phyloP scores from a whole-genome alignment of 2,888 invertebrate genomes.

The Drosophila mimica region DNA sequence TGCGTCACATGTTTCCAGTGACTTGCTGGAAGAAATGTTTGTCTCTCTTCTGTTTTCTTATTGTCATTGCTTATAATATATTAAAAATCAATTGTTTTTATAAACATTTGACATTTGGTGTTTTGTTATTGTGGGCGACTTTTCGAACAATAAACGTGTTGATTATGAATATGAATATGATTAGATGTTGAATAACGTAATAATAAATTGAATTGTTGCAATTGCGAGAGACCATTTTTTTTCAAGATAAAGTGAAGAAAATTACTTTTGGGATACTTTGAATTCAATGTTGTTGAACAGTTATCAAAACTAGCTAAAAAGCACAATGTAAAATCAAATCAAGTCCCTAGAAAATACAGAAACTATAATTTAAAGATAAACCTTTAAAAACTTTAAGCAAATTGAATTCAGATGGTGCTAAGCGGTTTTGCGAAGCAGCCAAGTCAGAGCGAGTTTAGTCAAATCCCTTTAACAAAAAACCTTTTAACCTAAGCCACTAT shows the following conservation, averaged over 20 bases:
- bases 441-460: neutral
- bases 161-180: neutral
- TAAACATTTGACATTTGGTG: constrained; percentile 68
- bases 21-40: constrained; percentile 41
- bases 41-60: constrained; percentile 6
- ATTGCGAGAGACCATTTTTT: neutral
- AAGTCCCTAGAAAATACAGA: rapidly evolving
- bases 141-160: constrained; percentile 8
- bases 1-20: constrained; percentile 38
- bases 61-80: constrained; percentile 38
- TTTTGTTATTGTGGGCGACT: constrained; percentile 18
- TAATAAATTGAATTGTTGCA: neutral
- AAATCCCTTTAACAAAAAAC: constrained; percentile 53
- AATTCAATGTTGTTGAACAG: neutral
- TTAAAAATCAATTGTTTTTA: constrained; percentile 61
- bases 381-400: neutral
- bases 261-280: neutral
- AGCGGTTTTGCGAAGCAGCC: constrained; percentile 27
- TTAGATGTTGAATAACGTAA: constrained; percentile 5
- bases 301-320: neutral
- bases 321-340: neutral
- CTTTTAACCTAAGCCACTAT: constrained; percentile 71
- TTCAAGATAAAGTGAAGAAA: neutral
- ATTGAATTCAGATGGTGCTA: constrained; percentile 18
- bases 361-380: neutral